These are phyloP conservation scores for Opisthograptis luteolata DNA, from an alignment of 2,888 invertebrate species.

Conservation along the genomic window DNA sequence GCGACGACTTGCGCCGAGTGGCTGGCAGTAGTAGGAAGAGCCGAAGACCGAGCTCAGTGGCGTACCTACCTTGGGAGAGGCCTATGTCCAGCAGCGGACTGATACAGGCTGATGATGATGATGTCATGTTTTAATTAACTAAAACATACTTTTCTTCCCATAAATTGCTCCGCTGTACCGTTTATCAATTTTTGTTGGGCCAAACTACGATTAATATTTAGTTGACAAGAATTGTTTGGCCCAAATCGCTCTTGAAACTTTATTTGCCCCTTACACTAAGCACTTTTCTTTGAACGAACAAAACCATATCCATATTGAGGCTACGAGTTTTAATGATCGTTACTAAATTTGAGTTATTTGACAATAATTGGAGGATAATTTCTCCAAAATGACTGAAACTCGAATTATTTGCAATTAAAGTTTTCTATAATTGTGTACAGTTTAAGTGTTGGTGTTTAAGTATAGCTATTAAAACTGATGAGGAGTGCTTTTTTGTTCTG, in stretches of 20 bases:
- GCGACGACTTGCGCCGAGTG: too few relatives aligned
- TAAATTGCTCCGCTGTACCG: too few relatives aligned
- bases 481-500: not conserved
- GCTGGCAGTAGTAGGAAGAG: too few relatives aligned
- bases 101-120: too few relatives aligned
- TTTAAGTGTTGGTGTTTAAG: not conserved
- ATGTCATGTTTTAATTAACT: too few relatives aligned
- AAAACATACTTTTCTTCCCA: too few relatives aligned
- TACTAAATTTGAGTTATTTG: constrained; percentile 32
- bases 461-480: not conserved
- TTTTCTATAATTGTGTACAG: not conserved
- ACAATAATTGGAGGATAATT: constrained; percentile 29
- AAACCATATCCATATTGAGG: constrained; percentile 19
- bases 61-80: too few relatives aligned
- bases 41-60: too few relatives aligned
- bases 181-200: too few relatives aligned
- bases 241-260: constrained; percentile 16
- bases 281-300: constrained; percentile 15
- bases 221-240: constrained; percentile 11
- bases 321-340: constrained; percentile 23
- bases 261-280: constrained; percentile 1
- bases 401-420: constrained; percentile 2
- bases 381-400: constrained; percentile 16
- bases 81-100: too few relatives aligned
- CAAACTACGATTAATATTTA: constrained; percentile 4